Evolutionary conservation across 2,888 invertebrate species (phyloP), one percentile per base, ranked within the genome.

Genomic region (Phania funesta): DNA sequence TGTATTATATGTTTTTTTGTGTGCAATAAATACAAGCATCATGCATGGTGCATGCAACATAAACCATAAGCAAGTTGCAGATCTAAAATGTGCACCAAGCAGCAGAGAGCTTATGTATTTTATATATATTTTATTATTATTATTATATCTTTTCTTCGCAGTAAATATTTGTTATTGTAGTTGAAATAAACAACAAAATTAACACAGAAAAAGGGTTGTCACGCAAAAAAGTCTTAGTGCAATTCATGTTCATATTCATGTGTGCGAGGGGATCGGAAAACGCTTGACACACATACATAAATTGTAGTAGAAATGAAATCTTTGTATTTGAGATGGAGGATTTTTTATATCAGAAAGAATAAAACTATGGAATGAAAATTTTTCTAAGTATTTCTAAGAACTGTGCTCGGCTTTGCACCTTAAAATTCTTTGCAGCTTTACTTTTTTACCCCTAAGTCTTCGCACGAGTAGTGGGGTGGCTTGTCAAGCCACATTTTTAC

Each of bases 141-240:
- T n/a, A 3, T 18, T 35, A 3, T 60, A 6, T 20, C 13, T 46
- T 48, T n/a, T 18, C 24, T 24, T 68, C 9, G 18, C 44, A 16
- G 35, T 38, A 52, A 65, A 38, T 7, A 8, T 52, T 35, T 68
- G 64, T 60, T 67, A 24, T 32, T 64, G 64, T 44, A 68, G 41
- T 56, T 52, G 29, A 62, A 67, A 73, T 7, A 65, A 81, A 71
- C 65, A 73, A 65, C 32, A 65, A 54, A 46, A 65, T 35, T 38
- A 67, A 67, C 56, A 77, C 77, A 78, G 81, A 73, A 82, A 80
- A 81, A 73, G 81, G 81, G 81, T 82, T 82, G 81, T 82, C 77
- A 82, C 74, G 77, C 68, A 41, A 77, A 74, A 64, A 78, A 77
- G 81, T 73, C 73, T 73, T 77, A 81, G 58, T 74, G 81, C 77